Base-by-base conservation (phyloP, 2,113 vertebrate species). In the Spea bombifrons region DNA sequence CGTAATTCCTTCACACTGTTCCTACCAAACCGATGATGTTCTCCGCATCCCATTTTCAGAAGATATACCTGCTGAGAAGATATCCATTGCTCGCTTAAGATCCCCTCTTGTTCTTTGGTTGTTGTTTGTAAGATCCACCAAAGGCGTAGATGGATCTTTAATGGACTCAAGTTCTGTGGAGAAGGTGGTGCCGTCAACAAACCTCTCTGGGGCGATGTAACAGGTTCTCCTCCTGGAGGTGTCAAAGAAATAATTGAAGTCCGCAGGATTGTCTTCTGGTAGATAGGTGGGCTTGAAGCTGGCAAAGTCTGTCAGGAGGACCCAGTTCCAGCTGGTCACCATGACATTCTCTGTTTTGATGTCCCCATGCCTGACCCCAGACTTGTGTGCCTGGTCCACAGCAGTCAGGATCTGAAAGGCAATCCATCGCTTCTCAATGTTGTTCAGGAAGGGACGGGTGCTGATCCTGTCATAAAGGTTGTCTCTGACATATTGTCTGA, bases 301-400 rank as follows among this genome's bases (percentile, higher is more conserved):
- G 81, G 97, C 97, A 74, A 99, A 98, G 88, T 99, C 97, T 0
- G 96, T 97, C 0, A 99, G 90, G 83, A 99, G 93, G 65, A 98
- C 95, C 97, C 97, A 99, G 86, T 98, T 99, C 97, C 97, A 99
- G 89, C 96, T 98, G 78, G 96, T 97, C 78, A 99, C 96, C 97
- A 99, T 99, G 75, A 99, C 90, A 16, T 99, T 99, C 86, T 99
- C 97, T 0, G 97, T 98, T 87, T 99, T 99, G 76, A 99, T 99
- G 85, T 99, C 97, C 0, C 97, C 97, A 0, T 99, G 97, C 9
- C 96, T 94, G 4, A 99, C 97, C 1, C 97, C 96, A 0, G 95
- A 96, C 53, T 92, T 94, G 89, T 98, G 96, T 0, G 96, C 96
- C 85, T 99, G 97, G 82, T 98, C 96, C 67, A 99, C 95, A 0